Conservation (phyloP, 2,797 vertebrate genomes). For the Sebastes kiyomatsui region DNA sequence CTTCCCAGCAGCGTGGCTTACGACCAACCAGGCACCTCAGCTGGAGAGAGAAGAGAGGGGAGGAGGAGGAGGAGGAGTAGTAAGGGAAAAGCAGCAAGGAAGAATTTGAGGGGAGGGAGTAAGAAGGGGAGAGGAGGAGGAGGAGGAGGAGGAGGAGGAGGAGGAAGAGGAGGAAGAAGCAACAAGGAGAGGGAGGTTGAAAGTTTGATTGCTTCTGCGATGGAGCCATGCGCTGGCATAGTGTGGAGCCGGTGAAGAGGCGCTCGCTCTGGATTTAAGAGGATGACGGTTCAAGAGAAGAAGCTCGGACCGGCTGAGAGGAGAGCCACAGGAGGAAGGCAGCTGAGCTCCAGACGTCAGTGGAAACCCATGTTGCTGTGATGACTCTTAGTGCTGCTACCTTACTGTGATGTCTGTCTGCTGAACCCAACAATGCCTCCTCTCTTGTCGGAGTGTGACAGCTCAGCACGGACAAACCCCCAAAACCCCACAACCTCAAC, state of each 20-base stretch:
- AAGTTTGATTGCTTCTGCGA: slow-evolving; percentile 62
- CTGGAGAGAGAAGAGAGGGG: slow-evolving; percentile 31
- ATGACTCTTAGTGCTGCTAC: slow-evolving; percentile 47
- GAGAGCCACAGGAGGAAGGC: slow-evolving; percentile 35
- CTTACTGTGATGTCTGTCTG: not conserved
- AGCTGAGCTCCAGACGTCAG: slow-evolving; percentile 60
- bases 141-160: slow-evolving; percentile 18
- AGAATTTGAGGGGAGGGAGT: slow-evolving; percentile 39
- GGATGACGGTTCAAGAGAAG: slow-evolving; percentile 58
- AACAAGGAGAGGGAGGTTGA: slow-evolving; percentile 61
- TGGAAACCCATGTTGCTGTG: slow-evolving; percentile 78
- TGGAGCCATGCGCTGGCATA: slow-evolving; percentile 29
- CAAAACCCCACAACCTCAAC: not conserved
- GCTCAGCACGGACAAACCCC: slow-evolving; percentile 26
- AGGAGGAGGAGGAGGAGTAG: slow-evolving; percentile 16
- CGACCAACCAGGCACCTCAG: slow-evolving; percentile 41
- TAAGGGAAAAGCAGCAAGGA: slow-evolving; percentile 34
- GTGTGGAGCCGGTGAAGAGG: slow-evolving; percentile 36
- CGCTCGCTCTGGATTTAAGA: slow-evolving; percentile 49
- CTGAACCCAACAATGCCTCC: slow-evolving; percentile 38
- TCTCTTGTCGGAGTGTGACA: slow-evolving; percentile 43
- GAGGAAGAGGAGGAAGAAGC: slow-evolving; percentile 30
- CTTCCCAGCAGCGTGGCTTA: slow-evolving; percentile 47
- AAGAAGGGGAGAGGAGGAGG: slow-evolving; percentile 9
- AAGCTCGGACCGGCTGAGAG: slow-evolving; percentile 3